Evolutionary conservation across 1,140 invertebrate genomes (phyloP).

Genomic region (Nasonia giraulti): DNA sequence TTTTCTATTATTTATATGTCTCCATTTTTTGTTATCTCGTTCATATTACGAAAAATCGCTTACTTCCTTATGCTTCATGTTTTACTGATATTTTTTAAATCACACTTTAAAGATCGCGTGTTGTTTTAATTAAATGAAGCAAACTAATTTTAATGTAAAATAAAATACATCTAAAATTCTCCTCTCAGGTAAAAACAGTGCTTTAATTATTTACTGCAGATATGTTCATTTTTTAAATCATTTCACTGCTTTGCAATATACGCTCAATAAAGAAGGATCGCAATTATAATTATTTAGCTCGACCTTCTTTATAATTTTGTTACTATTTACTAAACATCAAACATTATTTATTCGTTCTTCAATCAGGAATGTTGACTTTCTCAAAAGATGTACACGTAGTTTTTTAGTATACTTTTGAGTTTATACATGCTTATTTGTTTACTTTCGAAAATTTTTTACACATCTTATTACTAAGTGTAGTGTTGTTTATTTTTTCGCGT

Average conservation of each 20-base stretch:
- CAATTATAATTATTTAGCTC: constrained; percentile 20
- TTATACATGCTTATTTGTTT: constrained; percentile 18
- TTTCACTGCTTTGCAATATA: not conserved
- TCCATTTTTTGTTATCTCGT: too few species aligned
- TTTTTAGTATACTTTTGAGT: constrained; percentile 45
- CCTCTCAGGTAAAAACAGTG: not conserved
- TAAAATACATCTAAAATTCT: too few species aligned
- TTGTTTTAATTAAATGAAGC: too few species aligned
- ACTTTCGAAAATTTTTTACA: constrained; percentile 1
- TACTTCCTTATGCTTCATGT: too few species aligned
- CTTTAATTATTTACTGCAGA: not conserved
- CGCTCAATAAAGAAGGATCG: constrained; percentile 31
- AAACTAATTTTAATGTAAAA: too few species aligned
- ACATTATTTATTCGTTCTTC: too few species aligned
- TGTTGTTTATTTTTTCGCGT: not conserved
- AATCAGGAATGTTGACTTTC: not conserved
- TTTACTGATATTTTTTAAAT: too few species aligned
- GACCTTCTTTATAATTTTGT: constrained; percentile 33
- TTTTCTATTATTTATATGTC: not conserved
- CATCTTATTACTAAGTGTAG: not conserved
- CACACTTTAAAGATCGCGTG: too few species aligned
- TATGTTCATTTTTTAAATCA: not conserved
- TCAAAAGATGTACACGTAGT: constrained; percentile 22
- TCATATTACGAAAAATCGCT: too few species aligned
- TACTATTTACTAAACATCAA: not conserved